Percentiles rank a stretch among this genome's conserved stretches.
Evolutionary conservation across 2,888 invertebrate species (phyloP).

Genomic region (Boloria euphrosyne): DNA sequence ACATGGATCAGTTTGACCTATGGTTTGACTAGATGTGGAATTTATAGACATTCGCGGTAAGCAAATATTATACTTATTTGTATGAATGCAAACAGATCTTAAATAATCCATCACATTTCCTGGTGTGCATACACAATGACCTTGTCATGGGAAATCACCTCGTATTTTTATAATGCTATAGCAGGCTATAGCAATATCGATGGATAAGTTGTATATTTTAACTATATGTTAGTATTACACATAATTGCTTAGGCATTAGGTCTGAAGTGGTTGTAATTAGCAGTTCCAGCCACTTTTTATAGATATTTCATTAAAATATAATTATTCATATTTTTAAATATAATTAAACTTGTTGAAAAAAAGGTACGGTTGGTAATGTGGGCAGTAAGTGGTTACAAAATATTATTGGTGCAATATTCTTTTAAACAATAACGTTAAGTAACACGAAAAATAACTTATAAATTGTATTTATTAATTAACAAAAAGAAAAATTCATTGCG

Average conservation of each 20-base stretch:
- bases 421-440: too few species aligned
- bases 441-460: too few species aligned
- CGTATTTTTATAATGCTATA: constrained; percentile 31
- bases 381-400: too few species aligned
- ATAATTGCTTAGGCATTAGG: constrained; percentile 15
- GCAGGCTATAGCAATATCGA: not conserved
- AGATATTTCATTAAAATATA: not conserved
- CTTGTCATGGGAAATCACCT: constrained; percentile 37
- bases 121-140: constrained; percentile 28
- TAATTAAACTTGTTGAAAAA: not conserved
- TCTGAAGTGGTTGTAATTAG: constrained; percentile 3
- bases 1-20: too few species aligned
- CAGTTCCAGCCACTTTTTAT: constrained; percentile 13
- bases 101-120: constrained; percentile 28
- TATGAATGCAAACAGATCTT: constrained; percentile 14
- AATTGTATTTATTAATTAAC: too few species aligned
- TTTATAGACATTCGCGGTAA: too few species aligned
- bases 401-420: too few species aligned
- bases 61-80: not conserved
- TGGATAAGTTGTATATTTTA: constrained; percentile 6
- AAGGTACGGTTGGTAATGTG: too few species aligned
- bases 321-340: constrained; percentile 5
- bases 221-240: constrained; percentile 6
- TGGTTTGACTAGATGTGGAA: too few species aligned
- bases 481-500: too few species aligned